Evolutionary conservation across 1,140 invertebrate genomes (phyloP), one percentile per base, ranked within the genome.

Genomic region (Aphelenchoides besseyi): DNA sequence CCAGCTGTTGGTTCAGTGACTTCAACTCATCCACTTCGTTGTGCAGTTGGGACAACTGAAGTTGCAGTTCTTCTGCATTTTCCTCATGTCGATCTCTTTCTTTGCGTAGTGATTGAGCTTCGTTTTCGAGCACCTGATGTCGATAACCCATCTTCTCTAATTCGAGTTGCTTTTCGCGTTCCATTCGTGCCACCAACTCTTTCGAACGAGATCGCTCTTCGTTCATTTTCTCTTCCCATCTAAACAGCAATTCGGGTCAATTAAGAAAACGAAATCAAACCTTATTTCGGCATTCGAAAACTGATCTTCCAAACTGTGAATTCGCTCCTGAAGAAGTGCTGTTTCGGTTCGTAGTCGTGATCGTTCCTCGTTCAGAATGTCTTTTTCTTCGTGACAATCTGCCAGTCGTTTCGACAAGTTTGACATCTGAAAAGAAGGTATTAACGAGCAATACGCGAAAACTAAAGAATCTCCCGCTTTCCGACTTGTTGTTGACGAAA

Each of bases 281-380:
- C 76, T 70, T 52, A 76, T 37, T 36, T 80, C 78, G 12, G 35
- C 66, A 36, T 53, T 32, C 16, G 72, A 55, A 26, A 74, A 77
- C 35, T 78, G 76, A 37, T 78, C 76, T 55, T 78, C 76, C 1
- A 79, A 41, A 9, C 64, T 55, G 57, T 78, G 77, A 32, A 78
- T 59, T 23, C 76, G 30, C 61, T 78, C 76, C 59, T 78, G 76
- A 12, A 78, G 73, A 41, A 78, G n/a, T n/a, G 77, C 78, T 26
- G 78, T 78, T 52, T 80, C 76, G 12, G 77, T 77, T 55, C 72
- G 29, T 3, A 78, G 69, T 48, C 76, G 71, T 0, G 78, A 71
- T 12, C 75, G 73, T 57, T 80, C 78, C 62, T 78, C 76, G 52
- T 35, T 76, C 2, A 61, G 54, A 23, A 54, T 54, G 29, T 76